These are phyloP conservation scores for Ariopsis seemanni DNA, from an alignment of 2,113 vertebrate genomes.

Conservation along the genomic window DNA sequence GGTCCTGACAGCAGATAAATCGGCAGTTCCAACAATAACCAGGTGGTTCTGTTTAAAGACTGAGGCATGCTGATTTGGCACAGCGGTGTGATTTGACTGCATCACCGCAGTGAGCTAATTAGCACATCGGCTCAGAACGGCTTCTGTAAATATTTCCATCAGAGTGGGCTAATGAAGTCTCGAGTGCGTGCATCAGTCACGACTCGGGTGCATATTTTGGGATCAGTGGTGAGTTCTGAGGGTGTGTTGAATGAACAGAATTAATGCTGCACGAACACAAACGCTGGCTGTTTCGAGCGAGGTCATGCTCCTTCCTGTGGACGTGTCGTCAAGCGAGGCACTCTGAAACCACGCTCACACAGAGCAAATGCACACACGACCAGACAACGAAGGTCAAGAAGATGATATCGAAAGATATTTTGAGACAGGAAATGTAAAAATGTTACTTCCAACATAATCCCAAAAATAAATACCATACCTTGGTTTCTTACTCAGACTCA, in stretches of 20 bases:
- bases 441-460: background rate
- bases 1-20: conserved; percentile 26
- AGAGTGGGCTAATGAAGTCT: conserved; percentile 10
- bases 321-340: background rate
- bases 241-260: background rate
- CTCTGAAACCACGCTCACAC: background rate
- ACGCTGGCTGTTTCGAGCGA: background rate
- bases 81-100: conserved; percentile 11
- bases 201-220: background rate
- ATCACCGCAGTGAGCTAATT: conserved; percentile 16
- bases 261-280: background rate
- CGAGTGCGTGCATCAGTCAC: background rate
- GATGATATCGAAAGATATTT: background rate
- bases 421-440: background rate
- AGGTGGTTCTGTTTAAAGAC: conserved; percentile 41
- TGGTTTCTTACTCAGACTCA: background rate
- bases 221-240: background rate
- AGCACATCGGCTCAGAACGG: conserved; percentile 21
- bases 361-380: background rate
- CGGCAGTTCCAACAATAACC: conserved; percentile 1
- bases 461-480: background rate
- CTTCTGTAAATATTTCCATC: conserved; percentile 14
- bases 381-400: background rate
- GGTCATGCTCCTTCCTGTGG: background rate
- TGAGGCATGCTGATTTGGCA: conserved; percentile 8